Evolutionary conservation across 2,113 vertebrate genomes (phyloP), one percentile per base, ranked within the genome.

Genomic region (Semicossyphus pulcher): DNA sequence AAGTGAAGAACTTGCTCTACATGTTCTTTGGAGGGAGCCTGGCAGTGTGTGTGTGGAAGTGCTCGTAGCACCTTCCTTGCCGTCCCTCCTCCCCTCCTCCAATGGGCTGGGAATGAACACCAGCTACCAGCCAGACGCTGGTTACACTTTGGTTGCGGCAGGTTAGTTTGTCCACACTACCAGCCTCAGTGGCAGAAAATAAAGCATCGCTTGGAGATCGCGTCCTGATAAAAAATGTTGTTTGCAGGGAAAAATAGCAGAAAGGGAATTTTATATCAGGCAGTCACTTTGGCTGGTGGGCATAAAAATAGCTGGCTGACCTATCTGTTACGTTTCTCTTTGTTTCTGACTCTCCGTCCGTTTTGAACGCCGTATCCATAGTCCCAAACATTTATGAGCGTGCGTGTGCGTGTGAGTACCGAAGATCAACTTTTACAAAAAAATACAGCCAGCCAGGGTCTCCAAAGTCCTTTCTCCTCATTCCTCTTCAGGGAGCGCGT

Each of bases 31-130:
- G 97, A 28, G 97, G 97, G 61, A 97, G 95, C 42, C 88, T 99
- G 89, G 97, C 97, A 0, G 95, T 99, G 68, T 99, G 97, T 0
- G 97, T 99, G 85, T 99, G 97, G 97, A 99, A 97, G 82, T 99
- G 98, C 89, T 99, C 97, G 83, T 99, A 95, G 95, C 92, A 45
- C 53, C 64, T 59, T 84, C 48, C 2, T 62, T n/a, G 20, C 44
- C 7, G 16, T 2, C 10, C 31, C 28, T 32, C 11, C 61, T 63
- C 7, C 61, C 63, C 31, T 68, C 74, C 85, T 48, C 44, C 61
- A 34, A 52, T 1, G 14, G 54, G 48, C 52, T 63, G 69, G 64
- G 23, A 77, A 48, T 4, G 3, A 79, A 79, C 76, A 83, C 73
- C 76, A 76, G 81, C 77, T 48, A 29, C 66, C 53, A 62, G 75